These are phyloP conservation scores for Willisornis vidua DNA, from an alignment of 2,113 vertebrate species.

Conservation along the genomic window DNA sequence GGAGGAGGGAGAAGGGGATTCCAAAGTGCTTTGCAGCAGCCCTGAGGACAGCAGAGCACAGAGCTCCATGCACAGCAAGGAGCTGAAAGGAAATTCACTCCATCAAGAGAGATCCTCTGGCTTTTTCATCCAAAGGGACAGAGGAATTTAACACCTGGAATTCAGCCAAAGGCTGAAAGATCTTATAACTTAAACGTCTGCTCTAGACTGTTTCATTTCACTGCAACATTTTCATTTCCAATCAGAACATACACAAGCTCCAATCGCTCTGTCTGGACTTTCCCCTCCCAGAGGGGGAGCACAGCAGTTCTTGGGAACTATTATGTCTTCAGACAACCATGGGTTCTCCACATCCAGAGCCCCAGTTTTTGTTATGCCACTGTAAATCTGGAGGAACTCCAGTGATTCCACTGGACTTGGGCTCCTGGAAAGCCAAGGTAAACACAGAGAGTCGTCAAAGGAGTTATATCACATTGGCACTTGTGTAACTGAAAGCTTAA, in stretches of 20 bases:
- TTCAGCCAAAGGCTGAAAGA: background rate
- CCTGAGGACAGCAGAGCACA: background rate
- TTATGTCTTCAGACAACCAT: background rate
- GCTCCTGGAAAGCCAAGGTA: slow-evolving; percentile 32
- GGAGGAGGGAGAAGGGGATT: background rate
- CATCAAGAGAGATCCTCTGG: background rate
- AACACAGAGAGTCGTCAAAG: slow-evolving; percentile 46
- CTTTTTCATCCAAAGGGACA: background rate
- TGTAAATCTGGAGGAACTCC: slow-evolving; percentile 40
- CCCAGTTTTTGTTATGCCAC: background rate
- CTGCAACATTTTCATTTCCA: background rate
- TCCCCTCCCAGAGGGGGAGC: background rate
- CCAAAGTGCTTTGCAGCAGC: background rate
- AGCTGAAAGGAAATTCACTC: background rate
- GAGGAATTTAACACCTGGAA: background rate
- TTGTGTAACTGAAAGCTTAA: slow-evolving; percentile 16
- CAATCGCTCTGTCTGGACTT: background rate
- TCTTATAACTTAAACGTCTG: background rate
- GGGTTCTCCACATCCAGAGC: background rate
- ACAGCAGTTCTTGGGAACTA: background rate
- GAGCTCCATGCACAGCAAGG: background rate
- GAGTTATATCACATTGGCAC: background rate
- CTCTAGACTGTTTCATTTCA: background rate
- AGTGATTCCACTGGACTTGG: background rate
- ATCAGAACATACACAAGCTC: background rate